Evolutionary conservation across 2,797 vertebrate species (phyloP).

Genomic region (Hemibagrus guttatus): DNA sequence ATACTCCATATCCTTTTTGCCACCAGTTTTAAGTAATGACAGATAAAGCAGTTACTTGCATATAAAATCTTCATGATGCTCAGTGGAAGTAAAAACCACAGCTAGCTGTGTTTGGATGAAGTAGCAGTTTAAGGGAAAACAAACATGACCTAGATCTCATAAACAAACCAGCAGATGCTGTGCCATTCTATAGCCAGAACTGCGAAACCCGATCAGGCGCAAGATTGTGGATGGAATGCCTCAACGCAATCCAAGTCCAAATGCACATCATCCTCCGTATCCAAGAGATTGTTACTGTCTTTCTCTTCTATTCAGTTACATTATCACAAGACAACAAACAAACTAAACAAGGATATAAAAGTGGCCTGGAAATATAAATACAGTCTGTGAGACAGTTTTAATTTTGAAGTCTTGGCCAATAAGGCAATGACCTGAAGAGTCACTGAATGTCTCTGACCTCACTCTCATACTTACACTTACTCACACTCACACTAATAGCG

Average conservation of each 20-base stretch:
- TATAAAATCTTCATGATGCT: slow-evolving; percentile 28
- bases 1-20: slow-evolving; percentile 7
- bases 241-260: slow-evolving; percentile 17
- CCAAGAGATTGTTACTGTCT: not conserved
- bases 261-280: slow-evolving; percentile 32
- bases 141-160: slow-evolving; percentile 50
- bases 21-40: not conserved
- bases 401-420: not conserved
- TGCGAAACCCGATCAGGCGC: slow-evolving; percentile 43
- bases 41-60: slow-evolving; percentile 12
- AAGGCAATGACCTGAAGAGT: not conserved
- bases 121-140: slow-evolving; percentile 43
- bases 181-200: slow-evolving; percentile 43
- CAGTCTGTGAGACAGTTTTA: not conserved
- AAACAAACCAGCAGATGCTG: slow-evolving; percentile 52
- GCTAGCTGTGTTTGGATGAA: slow-evolving; percentile 38
- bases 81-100: not conserved
- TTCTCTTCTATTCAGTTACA: not conserved
- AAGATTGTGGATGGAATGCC: slow-evolving; percentile 27
- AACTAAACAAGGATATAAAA: slow-evolving; percentile 24
- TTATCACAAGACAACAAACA: not conserved
- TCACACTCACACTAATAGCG: not conserved
- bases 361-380: slow-evolving; percentile 8
- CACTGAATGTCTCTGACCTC: not conserved
- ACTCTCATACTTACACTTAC: not conserved